Evolutionary conservation across 1,140 invertebrate species (phyloP), one percentile per base, ranked within the genome.

Genomic region (Gonioctena quinquepunctata): DNA sequence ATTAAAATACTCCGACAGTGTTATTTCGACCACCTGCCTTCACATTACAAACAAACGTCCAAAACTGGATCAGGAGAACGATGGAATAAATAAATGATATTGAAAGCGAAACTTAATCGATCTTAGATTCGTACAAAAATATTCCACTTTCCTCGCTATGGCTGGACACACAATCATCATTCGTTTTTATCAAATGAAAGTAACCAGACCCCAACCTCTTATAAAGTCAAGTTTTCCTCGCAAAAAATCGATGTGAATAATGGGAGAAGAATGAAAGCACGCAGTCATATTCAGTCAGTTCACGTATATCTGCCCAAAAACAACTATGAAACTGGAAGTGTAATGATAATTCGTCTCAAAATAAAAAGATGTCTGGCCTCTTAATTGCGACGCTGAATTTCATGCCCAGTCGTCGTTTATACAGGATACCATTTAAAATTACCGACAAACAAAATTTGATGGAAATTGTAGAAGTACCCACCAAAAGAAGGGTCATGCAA

Each of bases 301-400:
- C 50, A 54, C 50, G 50, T 54, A 54, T 8, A 54, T 54, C 16
- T 18, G 18, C 50, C 50, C 50, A 54, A 54, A 54, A 54, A 22
- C 18, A 21, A 42, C 16, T 18, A 54, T n/a, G 50, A 54, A 54
- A 18, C 13, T 54, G 16, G 50, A 21, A 54, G 50, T 54, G 50
- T 54, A 54, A 54, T 54, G 50, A 54, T 54, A 54, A 54, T 54
- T 54, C 50, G 16, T 18, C 21, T 22, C 50, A 54, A 54, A 54
- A 54, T 54, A 54, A 54, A 54, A 54, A 54, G 50, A 54, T 54
- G 50, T 54, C 50, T 54, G 50, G 50, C 50, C n/a, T 54, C 50
- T 54, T 54, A 54, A 54, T 54, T 54, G 50, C 50, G 50, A 54
- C 50, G 50, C 50, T 54, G 50, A 54, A 54, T 54, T 54, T 54